A percentile compares a stretch with the other conserved stretches of the same genome.
Conservation (phyloP, 2,113 vertebrate species). For the Pseudorhombus dupliciocellatus region DNA sequence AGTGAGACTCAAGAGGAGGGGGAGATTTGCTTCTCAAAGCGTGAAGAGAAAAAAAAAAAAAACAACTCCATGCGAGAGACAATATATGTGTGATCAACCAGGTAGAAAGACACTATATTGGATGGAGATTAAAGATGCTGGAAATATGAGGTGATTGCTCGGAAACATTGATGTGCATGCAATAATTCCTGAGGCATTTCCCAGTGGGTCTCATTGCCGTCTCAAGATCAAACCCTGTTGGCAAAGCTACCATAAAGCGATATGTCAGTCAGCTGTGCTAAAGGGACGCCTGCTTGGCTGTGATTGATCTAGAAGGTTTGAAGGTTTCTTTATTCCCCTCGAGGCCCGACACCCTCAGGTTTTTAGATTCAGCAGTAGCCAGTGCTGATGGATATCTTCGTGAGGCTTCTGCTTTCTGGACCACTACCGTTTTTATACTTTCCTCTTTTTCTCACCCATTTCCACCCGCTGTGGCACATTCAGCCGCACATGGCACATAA, state of each 20-base stretch:
- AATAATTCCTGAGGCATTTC: constrained; percentile 65
- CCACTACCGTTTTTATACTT: constrained; percentile 21
- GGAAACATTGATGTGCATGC: constrained; percentile 37
- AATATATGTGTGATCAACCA: constrained; percentile 62
- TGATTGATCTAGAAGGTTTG: constrained; percentile 70
- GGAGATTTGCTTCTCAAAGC: constrained; percentile 64
- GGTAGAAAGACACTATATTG: constrained; percentile 60
- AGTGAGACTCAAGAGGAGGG: constrained; percentile 48
- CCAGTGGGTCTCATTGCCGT: constrained; percentile 52
- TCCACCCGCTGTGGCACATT: constrained; percentile 56
- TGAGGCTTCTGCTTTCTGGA: constrained; percentile 34
- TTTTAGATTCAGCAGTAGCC: constrained; percentile 50
- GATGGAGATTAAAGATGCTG: constrained; percentile 60
- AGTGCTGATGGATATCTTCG: constrained; percentile 52
- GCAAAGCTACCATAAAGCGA: constrained; percentile 61
- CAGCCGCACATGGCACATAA: constrained; percentile 57
- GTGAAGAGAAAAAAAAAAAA: constrained; percentile 13
- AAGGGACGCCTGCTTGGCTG: constrained; percentile 58
- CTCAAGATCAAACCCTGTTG: constrained; percentile 65
- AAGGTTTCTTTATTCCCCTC: constrained; percentile 68
- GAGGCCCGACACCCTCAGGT: constrained; percentile 50
- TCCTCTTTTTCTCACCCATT: constrained; percentile 38
- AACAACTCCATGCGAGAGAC: constrained; percentile 41
- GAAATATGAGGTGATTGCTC: constrained; percentile 53
- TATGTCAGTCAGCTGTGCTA: constrained; percentile 66